Evolutionary conservation across 2,113 vertebrate species (phyloP).

Genomic region (Psilopogon haemacephalus): DNA sequence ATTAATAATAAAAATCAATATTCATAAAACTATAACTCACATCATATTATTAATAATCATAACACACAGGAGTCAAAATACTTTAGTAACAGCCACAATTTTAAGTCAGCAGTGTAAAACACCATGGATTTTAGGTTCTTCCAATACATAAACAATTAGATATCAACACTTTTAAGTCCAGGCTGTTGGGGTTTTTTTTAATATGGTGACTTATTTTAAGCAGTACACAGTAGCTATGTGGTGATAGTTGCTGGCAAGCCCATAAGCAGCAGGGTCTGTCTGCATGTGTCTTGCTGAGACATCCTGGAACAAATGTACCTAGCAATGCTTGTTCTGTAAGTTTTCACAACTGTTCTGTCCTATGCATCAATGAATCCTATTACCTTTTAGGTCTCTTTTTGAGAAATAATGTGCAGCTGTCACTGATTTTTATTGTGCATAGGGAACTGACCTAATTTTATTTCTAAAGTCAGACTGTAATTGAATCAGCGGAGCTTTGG

Average conservation of each 20-base stretch:
- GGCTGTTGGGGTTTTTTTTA: background rate
- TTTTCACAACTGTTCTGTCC: background rate
- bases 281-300: background rate
- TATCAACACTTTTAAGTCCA: background rate
- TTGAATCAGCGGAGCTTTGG: background rate
- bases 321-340: background rate
- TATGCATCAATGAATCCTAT: background rate
- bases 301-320: background rate
- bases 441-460: background rate
- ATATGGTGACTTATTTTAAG: rapidly evolving
- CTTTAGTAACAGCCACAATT: background rate
- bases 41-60: too few relatives aligned
- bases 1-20: too few relatives aligned
- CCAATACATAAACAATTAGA: background rate
- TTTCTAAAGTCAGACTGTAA: background rate
- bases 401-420: background rate
- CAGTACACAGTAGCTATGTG: background rate
- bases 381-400: background rate
- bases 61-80: rapidly evolving
- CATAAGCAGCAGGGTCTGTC: background rate
- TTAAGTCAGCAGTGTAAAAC: background rate
- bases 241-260: background rate
- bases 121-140: background rate
- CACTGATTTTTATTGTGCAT: background rate
- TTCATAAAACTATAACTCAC: too few relatives aligned